Evolutionary conservation across 2,888 invertebrate genomes (phyloP).

Genomic region (Sarcophaga variegata): DNA sequence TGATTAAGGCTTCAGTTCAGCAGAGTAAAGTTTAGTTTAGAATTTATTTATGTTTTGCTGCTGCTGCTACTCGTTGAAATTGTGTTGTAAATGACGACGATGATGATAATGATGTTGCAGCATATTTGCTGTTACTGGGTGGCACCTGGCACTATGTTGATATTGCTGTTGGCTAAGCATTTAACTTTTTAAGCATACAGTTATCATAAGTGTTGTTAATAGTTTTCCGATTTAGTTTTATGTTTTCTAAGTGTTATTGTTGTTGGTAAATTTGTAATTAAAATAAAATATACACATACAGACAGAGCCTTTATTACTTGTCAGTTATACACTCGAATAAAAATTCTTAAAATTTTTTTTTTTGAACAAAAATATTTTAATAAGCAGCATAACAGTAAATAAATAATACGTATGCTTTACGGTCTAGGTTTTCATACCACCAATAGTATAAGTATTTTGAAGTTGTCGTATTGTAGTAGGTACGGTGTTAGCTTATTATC

Average conservation of each 20-base stretch:
- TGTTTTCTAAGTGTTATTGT: constrained; percentile 57
- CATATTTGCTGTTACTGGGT: constrained; percentile 22
- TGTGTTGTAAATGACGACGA: neutral
- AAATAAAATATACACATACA: constrained; percentile 36
- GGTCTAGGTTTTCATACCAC: too few species aligned
- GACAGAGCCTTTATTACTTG: constrained; percentile 13
- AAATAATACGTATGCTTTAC: too few species aligned
- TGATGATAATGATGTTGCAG: neutral
- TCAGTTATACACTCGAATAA: neutral
- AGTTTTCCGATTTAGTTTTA: constrained; percentile 67
- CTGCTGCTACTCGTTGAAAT: neutral
- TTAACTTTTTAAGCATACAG: constrained; percentile 62
- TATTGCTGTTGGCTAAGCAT: constrained; percentile 60
- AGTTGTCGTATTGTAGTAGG: too few species aligned
- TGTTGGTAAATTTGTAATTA: constrained; percentile 64
- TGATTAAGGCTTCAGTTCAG: constrained; percentile 77
- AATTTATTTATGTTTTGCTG: neutral
- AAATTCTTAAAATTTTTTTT: neutral
- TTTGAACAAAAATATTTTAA: too few species aligned
- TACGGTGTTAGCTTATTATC: too few species aligned
- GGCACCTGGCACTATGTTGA: constrained; percentile 16
- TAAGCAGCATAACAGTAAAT: too few species aligned
- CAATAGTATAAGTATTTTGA: too few species aligned
- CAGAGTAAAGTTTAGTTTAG: neutral
- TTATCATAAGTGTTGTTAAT: constrained; percentile 68